Conservation (phyloP, 2,888 invertebrate species). For the Hybos culiciformis region DNA sequence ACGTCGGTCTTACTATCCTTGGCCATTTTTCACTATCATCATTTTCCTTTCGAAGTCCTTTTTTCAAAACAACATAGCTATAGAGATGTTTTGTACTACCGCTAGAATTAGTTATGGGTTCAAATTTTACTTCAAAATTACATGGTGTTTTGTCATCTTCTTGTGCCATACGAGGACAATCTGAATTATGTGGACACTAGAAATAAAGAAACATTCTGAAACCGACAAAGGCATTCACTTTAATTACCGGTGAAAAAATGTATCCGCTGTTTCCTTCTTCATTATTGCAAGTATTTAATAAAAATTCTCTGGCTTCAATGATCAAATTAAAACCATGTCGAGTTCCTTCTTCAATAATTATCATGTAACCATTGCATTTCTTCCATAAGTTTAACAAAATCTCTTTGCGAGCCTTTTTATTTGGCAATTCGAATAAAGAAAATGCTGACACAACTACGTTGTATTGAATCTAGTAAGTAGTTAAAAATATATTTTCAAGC, state of each 20-base stretch:
- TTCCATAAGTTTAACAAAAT: constrained; percentile 68
- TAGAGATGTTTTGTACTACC: constrained; percentile 43
- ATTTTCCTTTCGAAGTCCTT: constrained; percentile 44
- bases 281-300: constrained; percentile 41
- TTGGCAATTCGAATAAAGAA: constrained; percentile 66
- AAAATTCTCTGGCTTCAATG: constrained; percentile 71
- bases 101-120: constrained; percentile 38
- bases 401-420: constrained; percentile 49
- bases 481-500: constrained; percentile 7
- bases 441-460: constrained; percentile 71
- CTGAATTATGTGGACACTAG: constrained; percentile 68
- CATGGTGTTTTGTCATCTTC: constrained; percentile 52
- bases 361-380: constrained; percentile 66
- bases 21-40: constrained; percentile 51
- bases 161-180: constrained; percentile 54
- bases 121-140: constrained; percentile 56
- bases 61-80: constrained; percentile 69
- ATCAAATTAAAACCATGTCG: constrained; percentile 67
- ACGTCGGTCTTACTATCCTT: constrained; percentile 56
- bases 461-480: constrained; percentile 47
- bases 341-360: constrained; percentile 74
- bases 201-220: constrained; percentile 16
- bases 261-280: constrained; percentile 40
- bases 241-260: constrained; percentile 62
- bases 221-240: neutral